Conservation (phyloP, 1,140 invertebrate genomes). For the Mactra quadrangularis region DNA sequence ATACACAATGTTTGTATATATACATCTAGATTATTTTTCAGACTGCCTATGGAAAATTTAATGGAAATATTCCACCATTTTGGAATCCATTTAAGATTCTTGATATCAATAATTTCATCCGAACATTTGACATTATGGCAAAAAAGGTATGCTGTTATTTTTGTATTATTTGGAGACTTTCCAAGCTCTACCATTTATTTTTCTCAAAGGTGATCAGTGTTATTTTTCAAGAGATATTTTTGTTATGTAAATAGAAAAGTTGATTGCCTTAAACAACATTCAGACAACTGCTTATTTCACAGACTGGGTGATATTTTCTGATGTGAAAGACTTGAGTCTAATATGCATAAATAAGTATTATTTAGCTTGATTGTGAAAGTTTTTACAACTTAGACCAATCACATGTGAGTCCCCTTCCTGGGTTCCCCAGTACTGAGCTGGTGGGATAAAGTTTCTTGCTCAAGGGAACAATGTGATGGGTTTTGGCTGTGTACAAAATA, state of each 20-base stretch:
- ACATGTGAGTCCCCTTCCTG: no score
- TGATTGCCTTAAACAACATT: background rate
- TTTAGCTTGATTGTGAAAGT: no score
- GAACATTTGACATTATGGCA: conserved; percentile 68
- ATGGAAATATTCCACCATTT: conserved; percentile 56
- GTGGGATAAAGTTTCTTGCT: no score
- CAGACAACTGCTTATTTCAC: no score
- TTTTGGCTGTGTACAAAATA: no score
- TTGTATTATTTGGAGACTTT: background rate
- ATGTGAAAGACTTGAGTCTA: no score
- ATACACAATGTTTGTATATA: no score
- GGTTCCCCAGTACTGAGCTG: no score
- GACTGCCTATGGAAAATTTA: conserved; percentile 56
- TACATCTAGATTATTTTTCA: conserved; percentile 47
- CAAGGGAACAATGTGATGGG: no score
- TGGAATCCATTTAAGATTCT: conserved; percentile 69
- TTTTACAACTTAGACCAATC: no score
- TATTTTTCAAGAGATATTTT: background rate
- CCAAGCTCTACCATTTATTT: background rate
- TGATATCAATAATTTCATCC: conserved; percentile 66
- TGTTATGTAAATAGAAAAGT: background rate
- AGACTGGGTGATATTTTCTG: no score
- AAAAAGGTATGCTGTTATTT: conserved; percentile 56
- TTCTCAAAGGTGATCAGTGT: background rate
- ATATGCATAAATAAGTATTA: no score